Percentiles rank a stretch among this genome's conserved stretches.
Conservation (phyloP, 2,113 vertebrate species). For the Hoplias malabaricus region DNA sequence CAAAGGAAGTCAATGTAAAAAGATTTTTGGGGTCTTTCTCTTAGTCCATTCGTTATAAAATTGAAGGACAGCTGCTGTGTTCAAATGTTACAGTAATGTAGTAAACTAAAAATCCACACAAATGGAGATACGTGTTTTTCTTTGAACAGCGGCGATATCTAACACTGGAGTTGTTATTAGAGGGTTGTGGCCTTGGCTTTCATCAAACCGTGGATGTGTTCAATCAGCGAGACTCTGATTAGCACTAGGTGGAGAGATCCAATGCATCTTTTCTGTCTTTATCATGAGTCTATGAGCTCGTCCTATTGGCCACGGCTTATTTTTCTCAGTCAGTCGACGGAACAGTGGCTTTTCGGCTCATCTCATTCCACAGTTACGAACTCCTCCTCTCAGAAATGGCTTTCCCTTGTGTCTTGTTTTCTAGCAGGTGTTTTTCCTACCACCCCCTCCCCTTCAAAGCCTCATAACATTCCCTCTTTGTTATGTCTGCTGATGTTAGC, state of each 20-base stretch:
- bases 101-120: too few species aligned
- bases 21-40: too few species aligned
- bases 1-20: too few species aligned
- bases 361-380: conserved; percentile 27
- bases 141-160: too few species aligned
- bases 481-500: conserved; percentile 51
- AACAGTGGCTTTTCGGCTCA: background rate
- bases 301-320: background rate
- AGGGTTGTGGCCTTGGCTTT: background rate
- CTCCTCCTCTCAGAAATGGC: conserved; percentile 9
- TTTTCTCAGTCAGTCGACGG: conserved; percentile 11
- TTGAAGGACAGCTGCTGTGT: too few species aligned
- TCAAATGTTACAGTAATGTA: too few species aligned
- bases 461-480: conserved; percentile 39
- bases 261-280: background rate
- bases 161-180: too few species aligned
- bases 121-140: background rate
- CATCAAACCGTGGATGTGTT: too few species aligned
- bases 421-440: conserved; percentile 60
- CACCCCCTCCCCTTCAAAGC: conserved; percentile 39
- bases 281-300: background rate
- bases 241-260: background rate
- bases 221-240: too few species aligned
- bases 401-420: conserved; percentile 34
- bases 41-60: too few species aligned